These are phyloP conservation scores for Nasonia longicornis DNA, from an alignment of 1,140 invertebrate species.

Conservation along the genomic window DNA sequence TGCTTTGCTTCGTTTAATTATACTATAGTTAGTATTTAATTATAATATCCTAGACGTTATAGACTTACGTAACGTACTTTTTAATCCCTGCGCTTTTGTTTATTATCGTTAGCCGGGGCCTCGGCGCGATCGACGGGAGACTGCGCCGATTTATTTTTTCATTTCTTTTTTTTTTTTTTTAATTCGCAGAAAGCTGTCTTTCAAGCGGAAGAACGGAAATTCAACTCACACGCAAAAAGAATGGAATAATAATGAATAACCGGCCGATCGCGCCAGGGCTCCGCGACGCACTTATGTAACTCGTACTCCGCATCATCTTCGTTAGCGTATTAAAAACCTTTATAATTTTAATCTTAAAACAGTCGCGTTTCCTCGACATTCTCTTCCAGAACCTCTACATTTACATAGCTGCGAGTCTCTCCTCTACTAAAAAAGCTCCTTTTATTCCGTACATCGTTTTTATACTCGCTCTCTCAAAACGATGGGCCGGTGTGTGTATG, in stretches of 20 bases:
- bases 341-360: constrained; percentile 8
- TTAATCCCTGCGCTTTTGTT: constrained; percentile 33
- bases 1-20: neutral
- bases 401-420: neutral
- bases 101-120: constrained; percentile 9
- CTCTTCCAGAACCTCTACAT: neutral
- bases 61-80: constrained; percentile 20
- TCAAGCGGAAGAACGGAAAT: too few species aligned
- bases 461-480: neutral
- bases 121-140: constrained; percentile 4
- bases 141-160: neutral
- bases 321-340: neutral
- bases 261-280: neutral
- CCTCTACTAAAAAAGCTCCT: too few species aligned
- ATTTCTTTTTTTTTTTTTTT: too few species aligned
- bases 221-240: neutral
- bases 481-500: neutral
- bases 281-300: neutral
- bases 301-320: neutral
- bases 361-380: neutral
- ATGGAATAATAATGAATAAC: neutral
- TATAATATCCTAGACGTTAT: neutral
- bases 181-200: too few species aligned
- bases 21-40: neutral
- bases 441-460: too few species aligned